Evolutionary conservation across 2,113 vertebrate genomes (phyloP), one percentile per base, ranked within the genome.

Genomic region (Micromys minutus): DNA sequence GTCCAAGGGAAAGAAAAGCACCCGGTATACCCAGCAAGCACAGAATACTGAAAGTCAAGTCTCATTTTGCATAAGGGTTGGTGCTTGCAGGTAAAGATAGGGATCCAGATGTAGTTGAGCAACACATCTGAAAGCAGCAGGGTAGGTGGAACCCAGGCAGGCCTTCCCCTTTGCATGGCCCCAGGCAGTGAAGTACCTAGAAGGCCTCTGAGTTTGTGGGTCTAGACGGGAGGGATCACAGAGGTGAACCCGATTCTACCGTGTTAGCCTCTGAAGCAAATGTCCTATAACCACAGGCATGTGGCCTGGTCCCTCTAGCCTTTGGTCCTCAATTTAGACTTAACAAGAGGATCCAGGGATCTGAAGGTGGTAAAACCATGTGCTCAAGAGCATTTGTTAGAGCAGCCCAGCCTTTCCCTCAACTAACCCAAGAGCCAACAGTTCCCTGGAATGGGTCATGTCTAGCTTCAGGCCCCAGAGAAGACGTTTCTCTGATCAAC

Each of bases 1-100:
- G 72, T 26, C 57, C 80, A 47, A 21, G 87, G 74, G 92, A 90
- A 95, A 74, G 65, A 81, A 76, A 90, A 91, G 29, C 69, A 57
- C 24, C 31, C 45, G 34, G 1, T 6, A 79, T 67, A 75, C 72
- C 63, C 55, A 45, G 52, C 16, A 94, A 45, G 17, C 50, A 39
- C 55, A 36, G 34, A 80, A 6, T 75, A 52, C 21, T 34, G 19
- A 81, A 45, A 90, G 24, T 74, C 34, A 13, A 61, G 17, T 61
- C 59, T 88, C 7, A 0, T 55, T 94, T 92, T 36, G 34, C 83
- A 21, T 26, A 65, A n/a, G 21, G 7, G 10, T 16, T 90, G 21
- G 80, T 85, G 2, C 13, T 85, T 42, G 1, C n/a, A 29, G 74
- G 74, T 55, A 72, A 74, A 47, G 80, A 9, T 52, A 39, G 74